Conservation (phyloP, 2,797 vertebrate genomes). For the Peromyscus nudipes region DNA sequence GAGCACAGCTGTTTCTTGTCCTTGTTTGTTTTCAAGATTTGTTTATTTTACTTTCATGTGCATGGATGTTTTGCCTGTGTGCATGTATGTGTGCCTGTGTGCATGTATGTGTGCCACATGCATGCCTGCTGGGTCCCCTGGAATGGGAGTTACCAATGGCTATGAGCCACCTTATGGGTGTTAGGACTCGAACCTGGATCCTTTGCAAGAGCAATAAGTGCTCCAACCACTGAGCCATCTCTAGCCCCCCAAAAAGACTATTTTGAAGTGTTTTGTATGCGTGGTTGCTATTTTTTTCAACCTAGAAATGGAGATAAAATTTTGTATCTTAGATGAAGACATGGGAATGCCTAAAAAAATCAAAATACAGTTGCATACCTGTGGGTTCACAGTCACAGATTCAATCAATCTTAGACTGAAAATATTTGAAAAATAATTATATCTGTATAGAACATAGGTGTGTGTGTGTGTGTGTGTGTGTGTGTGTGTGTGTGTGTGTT, state of each 20-base stretch:
- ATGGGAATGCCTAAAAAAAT: background rate
- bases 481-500: background rate
- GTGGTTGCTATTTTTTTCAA: slow-evolving; percentile 49
- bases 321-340: slow-evolving; percentile 16
- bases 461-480: background rate
- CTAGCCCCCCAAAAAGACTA: background rate
- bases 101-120: background rate
- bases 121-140: background rate
- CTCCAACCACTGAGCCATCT: background rate
- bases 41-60: background rate
- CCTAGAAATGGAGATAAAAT: background rate
- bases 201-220: background rate
- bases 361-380: background rate
- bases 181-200: background rate
- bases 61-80: background rate
- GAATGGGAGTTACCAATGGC: background rate
- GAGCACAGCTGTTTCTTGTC: no score
- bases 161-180: background rate
- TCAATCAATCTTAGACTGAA: background rate
- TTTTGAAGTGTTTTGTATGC: background rate
- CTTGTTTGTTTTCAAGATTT: background rate
- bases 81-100: background rate
- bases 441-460: background rate
- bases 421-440: background rate
- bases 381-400: background rate